These are phyloP conservation scores for Nyctalus aviator DNA, from an alignment of 2,797 vertebrate species.

Conservation along the genomic window DNA sequence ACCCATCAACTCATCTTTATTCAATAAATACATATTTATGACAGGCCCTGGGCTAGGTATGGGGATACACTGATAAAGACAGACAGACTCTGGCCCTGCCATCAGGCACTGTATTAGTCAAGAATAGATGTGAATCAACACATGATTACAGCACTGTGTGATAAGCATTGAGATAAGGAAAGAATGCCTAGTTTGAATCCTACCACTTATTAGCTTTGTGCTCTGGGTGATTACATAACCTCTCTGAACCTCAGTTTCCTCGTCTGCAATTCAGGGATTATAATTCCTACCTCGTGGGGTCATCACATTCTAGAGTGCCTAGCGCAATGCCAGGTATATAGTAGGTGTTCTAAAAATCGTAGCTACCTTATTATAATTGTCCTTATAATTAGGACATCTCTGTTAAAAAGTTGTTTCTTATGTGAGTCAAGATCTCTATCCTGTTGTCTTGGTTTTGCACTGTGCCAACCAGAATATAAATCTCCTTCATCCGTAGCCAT, in stretches of 20 bases:
- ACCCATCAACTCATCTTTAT: neutral
- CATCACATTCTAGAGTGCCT: neutral
- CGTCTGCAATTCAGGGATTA: neutral
- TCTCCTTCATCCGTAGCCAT: neutral
- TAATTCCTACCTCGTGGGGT: neutral
- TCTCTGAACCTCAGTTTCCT: slow-evolving; percentile 50
- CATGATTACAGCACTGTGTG: neutral
- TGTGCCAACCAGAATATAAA: neutral
- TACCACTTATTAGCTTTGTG: neutral
- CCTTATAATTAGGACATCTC: slow-evolving; percentile 14
- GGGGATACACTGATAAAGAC: neutral
- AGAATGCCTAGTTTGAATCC: neutral
- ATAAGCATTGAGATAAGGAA: neutral
- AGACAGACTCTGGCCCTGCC: neutral
- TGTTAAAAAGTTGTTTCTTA: neutral
- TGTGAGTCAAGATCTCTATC: neutral
- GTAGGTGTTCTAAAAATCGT: neutral
- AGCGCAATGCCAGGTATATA: neutral
- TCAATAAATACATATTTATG: neutral
- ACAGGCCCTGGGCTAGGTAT: neutral
- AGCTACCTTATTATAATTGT: neutral
- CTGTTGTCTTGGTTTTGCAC: neutral
- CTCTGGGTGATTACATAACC: neutral
- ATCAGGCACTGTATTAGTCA: neutral
- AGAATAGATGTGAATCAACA: neutral